Evolutionary conservation across 2,113 vertebrate genomes (phyloP).

Genomic region (Phocoena sinus): DNA sequence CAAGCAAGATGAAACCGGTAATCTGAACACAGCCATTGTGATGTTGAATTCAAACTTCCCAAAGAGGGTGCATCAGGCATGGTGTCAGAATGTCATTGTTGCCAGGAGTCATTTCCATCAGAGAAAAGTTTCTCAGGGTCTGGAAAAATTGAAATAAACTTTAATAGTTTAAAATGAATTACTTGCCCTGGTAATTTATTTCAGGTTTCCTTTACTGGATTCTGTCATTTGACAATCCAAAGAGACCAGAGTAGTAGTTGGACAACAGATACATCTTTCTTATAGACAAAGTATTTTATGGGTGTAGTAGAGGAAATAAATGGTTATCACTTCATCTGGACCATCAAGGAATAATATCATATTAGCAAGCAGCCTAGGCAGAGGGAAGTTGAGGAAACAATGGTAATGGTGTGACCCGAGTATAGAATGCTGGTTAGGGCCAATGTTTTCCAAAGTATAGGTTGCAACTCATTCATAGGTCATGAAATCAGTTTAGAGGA

Average conservation of each 20-base stretch:
- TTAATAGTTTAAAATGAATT: slow-evolving; percentile 68
- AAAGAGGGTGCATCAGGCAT: not conserved
- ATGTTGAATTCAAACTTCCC: slow-evolving; percentile 56
- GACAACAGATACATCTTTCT: not conserved
- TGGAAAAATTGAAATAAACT: slow-evolving; percentile 43
- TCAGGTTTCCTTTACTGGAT: slow-evolving; percentile 39
- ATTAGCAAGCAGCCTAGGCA: not conserved
- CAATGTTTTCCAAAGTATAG: not conserved
- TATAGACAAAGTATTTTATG: not conserved
- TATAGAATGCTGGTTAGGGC: not conserved
- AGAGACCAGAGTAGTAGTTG: not conserved
- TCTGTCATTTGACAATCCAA: slow-evolving; percentile 44
- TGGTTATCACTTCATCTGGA: not conserved
- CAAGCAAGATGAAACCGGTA: slow-evolving; percentile 59
- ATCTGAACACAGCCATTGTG: slow-evolving; percentile 69
- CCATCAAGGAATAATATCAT: not conserved
- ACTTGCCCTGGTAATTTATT: slow-evolving; percentile 29
- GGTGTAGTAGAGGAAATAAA: not conserved
- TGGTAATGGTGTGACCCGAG: not conserved
- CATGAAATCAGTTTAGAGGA: not conserved
- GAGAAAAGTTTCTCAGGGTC: slow-evolving; percentile 48
- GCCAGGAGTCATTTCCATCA: slow-evolving; percentile 64
- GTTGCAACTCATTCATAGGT: not conserved
- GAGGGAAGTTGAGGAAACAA: not conserved
- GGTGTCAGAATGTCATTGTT: slow-evolving; percentile 69